Conservation (phyloP, 2,113 vertebrate species). For the Elephantulus edwardii region DNA sequence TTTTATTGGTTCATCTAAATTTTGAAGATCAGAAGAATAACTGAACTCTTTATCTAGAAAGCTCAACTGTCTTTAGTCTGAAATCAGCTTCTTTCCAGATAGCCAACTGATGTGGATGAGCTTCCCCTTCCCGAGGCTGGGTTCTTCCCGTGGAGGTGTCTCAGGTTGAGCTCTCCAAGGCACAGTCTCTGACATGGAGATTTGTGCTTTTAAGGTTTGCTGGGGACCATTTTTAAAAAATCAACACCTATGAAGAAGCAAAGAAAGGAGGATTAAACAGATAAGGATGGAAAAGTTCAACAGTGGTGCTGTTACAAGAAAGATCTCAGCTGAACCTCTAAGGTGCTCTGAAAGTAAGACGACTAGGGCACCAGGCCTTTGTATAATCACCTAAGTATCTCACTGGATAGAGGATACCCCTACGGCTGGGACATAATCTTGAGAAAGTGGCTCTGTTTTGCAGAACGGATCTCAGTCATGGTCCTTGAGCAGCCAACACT, state of each 20-base stretch:
- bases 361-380: not conserved
- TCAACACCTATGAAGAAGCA: not conserved
- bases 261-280: not conserved
- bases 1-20: not conserved
- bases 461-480: not conserved
- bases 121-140: not conserved
- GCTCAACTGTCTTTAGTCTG: not conserved
- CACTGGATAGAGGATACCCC: not conserved
- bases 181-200: not conserved
- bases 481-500: not conserved
- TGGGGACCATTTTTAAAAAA: not conserved
- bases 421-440: not conserved
- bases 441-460: not conserved
- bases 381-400: not conserved
- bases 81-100: constrained; percentile 21
- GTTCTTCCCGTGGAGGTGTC: not conserved
- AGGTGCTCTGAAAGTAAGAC: not conserved
- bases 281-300: not conserved
- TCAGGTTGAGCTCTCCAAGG: not conserved
- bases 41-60: constrained; percentile 38
- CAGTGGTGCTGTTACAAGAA: not conserved
- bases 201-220: not conserved
- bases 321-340: not conserved
- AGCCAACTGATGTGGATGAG: not conserved
- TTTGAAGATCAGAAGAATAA: constrained; percentile 28